These are phyloP conservation scores for Brachymystax lenok DNA, from an alignment of 2,797 vertebrate species.

Conservation along the genomic window DNA sequence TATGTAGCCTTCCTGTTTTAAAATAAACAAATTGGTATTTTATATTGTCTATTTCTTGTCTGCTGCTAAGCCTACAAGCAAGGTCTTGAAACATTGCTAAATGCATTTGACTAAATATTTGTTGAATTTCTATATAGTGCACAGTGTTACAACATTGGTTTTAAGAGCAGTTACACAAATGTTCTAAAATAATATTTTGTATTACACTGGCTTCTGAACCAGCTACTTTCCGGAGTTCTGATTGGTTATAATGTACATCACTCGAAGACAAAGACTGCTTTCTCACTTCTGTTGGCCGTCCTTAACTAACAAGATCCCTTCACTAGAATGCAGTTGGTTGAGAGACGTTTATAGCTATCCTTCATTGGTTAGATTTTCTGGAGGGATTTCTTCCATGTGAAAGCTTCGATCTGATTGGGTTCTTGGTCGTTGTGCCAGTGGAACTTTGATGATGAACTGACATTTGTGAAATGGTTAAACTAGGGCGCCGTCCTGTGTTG, in stretches of 20 bases:
- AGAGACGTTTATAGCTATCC: not conserved
- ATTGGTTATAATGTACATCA: constrained; percentile 24
- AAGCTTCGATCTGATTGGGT: constrained; percentile 2
- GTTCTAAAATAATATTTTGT: not conserved
- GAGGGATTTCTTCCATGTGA: not conserved
- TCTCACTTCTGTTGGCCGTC: constrained; percentile 17
- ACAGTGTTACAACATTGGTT: not conserved
- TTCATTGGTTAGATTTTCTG: constrained; percentile 24
- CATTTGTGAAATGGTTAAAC: constrained; percentile 19
- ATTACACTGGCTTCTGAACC: not conserved
- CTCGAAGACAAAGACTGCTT: constrained; percentile 22
- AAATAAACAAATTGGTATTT: not conserved
- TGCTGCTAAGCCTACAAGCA: not conserved
- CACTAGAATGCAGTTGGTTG: constrained; percentile 18
- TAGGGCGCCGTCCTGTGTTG: constrained; percentile 61
- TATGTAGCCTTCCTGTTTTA: not conserved
- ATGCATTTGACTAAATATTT: not conserved
- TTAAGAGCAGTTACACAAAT: not conserved
- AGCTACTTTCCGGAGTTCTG: not conserved
- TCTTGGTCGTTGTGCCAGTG: constrained; percentile 14
- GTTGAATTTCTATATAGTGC: not conserved
- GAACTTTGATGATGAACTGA: constrained; percentile 48
- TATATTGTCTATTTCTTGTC: not conserved
- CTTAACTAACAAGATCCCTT: constrained; percentile 17
- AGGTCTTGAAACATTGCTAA: not conserved